A percentile compares a stretch with the other conserved stretches of the same genome.
These are phyloP conservation scores for Hydractinia echinata DNA, from an alignment of 30 jellyfish, hydroid and myxozoan genomes.

Conservation along the genomic window DNA sequence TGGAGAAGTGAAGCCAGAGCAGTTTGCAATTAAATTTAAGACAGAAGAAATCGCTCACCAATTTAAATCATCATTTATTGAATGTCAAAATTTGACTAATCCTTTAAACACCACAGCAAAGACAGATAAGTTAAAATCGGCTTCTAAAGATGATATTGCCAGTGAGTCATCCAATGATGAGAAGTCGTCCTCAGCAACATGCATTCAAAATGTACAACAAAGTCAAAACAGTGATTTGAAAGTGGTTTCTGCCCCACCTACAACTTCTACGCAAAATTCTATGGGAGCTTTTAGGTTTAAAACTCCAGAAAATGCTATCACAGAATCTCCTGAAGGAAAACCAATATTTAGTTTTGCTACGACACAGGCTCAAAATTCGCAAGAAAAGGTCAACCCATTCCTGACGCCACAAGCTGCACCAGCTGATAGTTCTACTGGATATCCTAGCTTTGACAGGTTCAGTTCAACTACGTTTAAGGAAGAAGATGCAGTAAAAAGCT, in stretches of 20 bases:
- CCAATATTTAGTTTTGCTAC: constrained; percentile 26
- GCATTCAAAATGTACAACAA: too few relatives aligned
- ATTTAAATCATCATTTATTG: constrained; percentile 42
- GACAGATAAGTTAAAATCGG: background rate
- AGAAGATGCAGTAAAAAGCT: background rate
- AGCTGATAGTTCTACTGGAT: too few relatives aligned
- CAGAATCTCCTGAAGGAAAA: constrained; percentile 27
- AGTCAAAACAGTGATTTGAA: too few relatives aligned
- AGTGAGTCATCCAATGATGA: background rate
- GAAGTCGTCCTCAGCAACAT: too few relatives aligned
- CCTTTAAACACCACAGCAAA: background rate
- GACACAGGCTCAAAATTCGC: background rate
- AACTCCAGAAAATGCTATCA: constrained; percentile 9
- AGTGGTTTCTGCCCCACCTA: background rate
- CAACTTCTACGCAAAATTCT: background rate
- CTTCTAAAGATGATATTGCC: background rate
- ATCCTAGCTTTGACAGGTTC: background rate
- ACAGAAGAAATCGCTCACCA: constrained; percentile 55
- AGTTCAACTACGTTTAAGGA: background rate
- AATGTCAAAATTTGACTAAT: constrained; percentile 12
- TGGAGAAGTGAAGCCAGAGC: constrained; percentile 52
- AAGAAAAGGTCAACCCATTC: constrained; percentile 34
- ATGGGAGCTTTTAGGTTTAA: constrained; percentile 23
- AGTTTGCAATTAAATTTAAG: constrained; percentile 61
- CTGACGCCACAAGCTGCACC: background rate